These are phyloP conservation scores for Aphis craccivora DNA, from an alignment of 1,140 invertebrate species.

Conservation along the genomic window DNA sequence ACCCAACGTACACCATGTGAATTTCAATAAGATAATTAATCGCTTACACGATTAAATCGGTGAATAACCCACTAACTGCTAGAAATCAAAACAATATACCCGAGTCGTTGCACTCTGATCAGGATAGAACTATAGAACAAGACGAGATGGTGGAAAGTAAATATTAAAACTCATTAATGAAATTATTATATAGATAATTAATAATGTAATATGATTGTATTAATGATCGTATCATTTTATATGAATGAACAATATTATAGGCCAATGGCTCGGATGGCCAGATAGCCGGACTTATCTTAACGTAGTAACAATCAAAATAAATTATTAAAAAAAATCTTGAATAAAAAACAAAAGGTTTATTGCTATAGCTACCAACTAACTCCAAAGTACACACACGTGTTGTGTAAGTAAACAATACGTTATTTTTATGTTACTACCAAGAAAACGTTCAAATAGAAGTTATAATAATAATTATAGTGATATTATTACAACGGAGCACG, in stretches of 20 bases:
- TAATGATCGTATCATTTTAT: neutral
- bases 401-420: neutral
- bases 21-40: neutral
- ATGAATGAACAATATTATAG: neutral
- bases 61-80: neutral
- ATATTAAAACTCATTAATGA: neutral
- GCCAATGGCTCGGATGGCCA: neutral
- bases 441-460: neutral
- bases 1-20: too few species aligned
- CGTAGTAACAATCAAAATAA: neutral
- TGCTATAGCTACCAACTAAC: neutral
- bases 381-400: neutral
- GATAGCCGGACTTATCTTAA: neutral
- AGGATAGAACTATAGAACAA: neutral
- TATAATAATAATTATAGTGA: constrained; percentile 1
- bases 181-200: neutral
- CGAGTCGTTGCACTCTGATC: neutral
- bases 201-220: neutral
- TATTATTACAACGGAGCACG: neutral
- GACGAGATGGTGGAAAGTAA: neutral
- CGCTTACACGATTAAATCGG: neutral
- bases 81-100: neutral
- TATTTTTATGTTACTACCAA: neutral
- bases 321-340: neutral
- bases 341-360: neutral